Evolutionary conservation across 1,140 invertebrate species (phyloP), one percentile per base, ranked within the genome.

Genomic region (Apis laboriosa): DNA sequence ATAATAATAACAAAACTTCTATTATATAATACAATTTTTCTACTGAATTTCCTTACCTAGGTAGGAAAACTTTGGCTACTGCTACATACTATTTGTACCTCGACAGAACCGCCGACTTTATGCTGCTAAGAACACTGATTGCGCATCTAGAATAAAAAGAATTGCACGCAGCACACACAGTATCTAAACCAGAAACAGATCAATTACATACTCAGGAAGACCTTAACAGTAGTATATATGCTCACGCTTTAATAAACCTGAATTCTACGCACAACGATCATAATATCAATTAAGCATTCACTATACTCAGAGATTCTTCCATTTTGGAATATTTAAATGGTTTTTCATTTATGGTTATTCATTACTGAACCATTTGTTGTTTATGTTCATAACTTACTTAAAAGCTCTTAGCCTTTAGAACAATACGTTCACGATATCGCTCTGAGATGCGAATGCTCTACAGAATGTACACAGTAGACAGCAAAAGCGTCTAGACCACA

Each of bases 211-310:
- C 82, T 90, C 85, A 91, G 92, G 92, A 94, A 94, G 92, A 93
- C 92, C 92, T 92, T 93, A 92, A 92, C 86, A 90, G 88, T 92
- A 92, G 82, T 90, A 90, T 90, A 84, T 92, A 91, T 86, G 88
- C 85, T 92, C 85, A 87, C 90, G 86, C 87, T 84, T 83, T 86
- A 83, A 91, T 90, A 90, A 90, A 91, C 91, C 93, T 93, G 91
- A 94, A 93, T 93, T 93, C 92, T 91, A 92, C 85, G 86, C 90
- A 88, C 89, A 87, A 87, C 82, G 84, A 91, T 88, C 83, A 76
- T 87, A 80, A 88, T 88, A 88, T 87, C 90, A 88, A 82, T 90
- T 67, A 90, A 90, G 86, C 86, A 91, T 91, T 91, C 86, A 90
- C 83, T 77, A 85, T 84, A 86, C 87, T 86, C 88, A 92, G 90